A percentile compares a stretch with the other conserved stretches of the same genome.
These are phyloP conservation scores for Virgularia gustaviana DNA, from an alignment of 92 coral and sea anemone species.

Conservation along the genomic window DNA sequence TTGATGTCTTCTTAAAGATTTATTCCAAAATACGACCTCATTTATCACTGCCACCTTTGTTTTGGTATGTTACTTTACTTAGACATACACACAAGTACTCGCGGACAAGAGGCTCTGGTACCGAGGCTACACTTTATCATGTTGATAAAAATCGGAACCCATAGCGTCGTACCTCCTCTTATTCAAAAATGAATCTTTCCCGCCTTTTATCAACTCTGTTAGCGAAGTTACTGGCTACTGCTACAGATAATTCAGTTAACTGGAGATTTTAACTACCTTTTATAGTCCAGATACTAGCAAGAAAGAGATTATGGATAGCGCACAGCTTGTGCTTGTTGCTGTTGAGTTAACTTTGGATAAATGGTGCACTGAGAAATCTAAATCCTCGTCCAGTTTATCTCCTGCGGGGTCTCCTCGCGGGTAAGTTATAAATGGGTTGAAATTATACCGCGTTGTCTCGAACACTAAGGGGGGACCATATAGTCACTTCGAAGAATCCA, in stretches of 20 bases:
- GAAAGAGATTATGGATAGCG: conserved; percentile 23
- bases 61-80: conserved; percentile 57
- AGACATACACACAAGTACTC: too few relatives aligned
- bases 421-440: too few relatives aligned
- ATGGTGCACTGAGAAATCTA: conserved; percentile 86
- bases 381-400: conserved; percentile 93
- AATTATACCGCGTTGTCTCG: too few relatives aligned
- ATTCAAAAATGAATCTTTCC: too few relatives aligned
- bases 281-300: conserved; percentile 25
- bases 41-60: conserved; percentile 77
- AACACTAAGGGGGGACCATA: too few relatives aligned
- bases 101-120: too few relatives aligned
- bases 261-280: not conserved
- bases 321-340: conserved; percentile 79
- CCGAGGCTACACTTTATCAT: too few relatives aligned
- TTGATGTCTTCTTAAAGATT: conserved; percentile 83
- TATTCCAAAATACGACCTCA: conserved; percentile 83
- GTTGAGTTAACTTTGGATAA: conserved; percentile 85
- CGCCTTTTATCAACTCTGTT: too few relatives aligned
- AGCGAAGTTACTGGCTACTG: not conserved
- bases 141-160: too few relatives aligned
- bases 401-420: conserved; percentile 98
- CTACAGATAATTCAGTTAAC: not conserved
- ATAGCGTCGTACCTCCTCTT: too few relatives aligned
- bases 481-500: too few relatives aligned